Conservation (phyloP, 92 coral and sea anemone species). For the Heliopora coerulea region DNA sequence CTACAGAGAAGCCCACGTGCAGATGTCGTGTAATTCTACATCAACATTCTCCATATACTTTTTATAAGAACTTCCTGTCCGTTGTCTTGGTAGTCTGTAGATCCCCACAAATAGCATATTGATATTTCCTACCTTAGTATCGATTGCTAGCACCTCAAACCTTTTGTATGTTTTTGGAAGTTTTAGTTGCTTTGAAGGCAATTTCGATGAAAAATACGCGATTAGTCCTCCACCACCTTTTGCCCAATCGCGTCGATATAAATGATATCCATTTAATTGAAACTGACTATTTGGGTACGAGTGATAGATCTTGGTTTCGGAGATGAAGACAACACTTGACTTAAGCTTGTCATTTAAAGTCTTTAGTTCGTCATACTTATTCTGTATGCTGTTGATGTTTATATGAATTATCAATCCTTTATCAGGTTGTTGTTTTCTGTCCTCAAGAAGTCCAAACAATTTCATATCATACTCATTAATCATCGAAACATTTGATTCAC, state of each 20-base stretch:
- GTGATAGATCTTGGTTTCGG: conserved; percentile 43
- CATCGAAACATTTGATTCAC: no score
- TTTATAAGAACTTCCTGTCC: background rate
- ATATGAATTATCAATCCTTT: no score
- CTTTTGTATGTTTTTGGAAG: conserved; percentile 26
- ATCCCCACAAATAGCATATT: conserved; percentile 33
- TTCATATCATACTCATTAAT: no score
- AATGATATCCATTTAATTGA: background rate
- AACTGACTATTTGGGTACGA: conserved; percentile 39
- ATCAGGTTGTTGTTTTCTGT: no score
- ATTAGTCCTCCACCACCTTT: conserved; percentile 31
- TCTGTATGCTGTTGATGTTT: conserved; percentile 16
- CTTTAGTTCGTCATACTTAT: conserved; percentile 12
- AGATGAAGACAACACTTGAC: conserved; percentile 7
- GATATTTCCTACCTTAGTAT: conserved; percentile 28
- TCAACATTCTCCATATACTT: no score
- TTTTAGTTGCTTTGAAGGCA: conserved; percentile 48
- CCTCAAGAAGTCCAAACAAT: no score
- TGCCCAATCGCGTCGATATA: conserved; percentile 3
- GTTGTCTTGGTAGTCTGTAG: conserved; percentile 48
- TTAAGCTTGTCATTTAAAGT: background rate
- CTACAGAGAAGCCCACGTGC: conserved; percentile 47
- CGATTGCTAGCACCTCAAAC: conserved; percentile 41
- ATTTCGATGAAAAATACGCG: background rate
- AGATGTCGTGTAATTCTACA: conserved; percentile 47